phyloP scores from a whole-genome alignment of 1,140 invertebrate species.

The Polyergus mexicanus region DNA sequence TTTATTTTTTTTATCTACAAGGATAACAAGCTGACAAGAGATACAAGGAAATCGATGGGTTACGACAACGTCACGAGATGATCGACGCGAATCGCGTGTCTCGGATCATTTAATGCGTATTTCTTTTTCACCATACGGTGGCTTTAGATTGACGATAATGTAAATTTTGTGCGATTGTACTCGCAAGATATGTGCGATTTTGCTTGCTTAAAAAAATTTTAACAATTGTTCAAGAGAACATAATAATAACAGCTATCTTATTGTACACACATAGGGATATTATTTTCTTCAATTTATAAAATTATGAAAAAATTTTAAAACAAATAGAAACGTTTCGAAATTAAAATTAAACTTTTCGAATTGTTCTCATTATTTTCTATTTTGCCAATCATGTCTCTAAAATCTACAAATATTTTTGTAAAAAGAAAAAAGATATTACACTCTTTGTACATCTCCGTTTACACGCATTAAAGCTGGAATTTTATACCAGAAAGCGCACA shows the following conservation, averaged over 20 bases:
- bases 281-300: background rate
- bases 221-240: background rate
- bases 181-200: background rate
- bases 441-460: background rate
- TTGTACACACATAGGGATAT: no score
- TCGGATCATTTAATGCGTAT: constrained; percentile 29
- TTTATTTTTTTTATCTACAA: constrained; percentile 21
- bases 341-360: no score
- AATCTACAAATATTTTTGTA: no score
- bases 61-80: constrained; percentile 15
- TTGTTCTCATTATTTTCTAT: no score
- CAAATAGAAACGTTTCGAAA: no score
- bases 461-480: background rate
- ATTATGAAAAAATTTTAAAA: background rate
- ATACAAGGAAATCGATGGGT: constrained; percentile 43
- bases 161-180: background rate
- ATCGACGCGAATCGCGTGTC: constrained; percentile 46
- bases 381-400: no score
- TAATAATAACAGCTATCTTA: no score
- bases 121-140: background rate
- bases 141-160: background rate
- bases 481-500: background rate
- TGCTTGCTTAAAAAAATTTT: background rate
- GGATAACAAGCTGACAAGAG: background rate
- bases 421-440: no score